phyloP scores from a whole-genome alignment of 1,140 invertebrate species.

The Anastatus disparis region DNA sequence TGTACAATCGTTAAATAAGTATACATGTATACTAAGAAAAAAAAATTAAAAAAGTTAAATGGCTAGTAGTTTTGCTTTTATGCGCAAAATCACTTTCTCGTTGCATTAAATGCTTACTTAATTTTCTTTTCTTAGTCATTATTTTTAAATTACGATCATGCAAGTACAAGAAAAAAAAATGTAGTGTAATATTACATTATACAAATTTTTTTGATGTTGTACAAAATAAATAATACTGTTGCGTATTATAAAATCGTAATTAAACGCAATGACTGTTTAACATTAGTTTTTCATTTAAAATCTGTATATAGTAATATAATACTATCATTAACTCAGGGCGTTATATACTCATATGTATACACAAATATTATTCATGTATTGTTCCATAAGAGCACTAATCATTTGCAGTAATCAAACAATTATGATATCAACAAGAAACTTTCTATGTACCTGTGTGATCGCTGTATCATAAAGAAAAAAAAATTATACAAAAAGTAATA shows the following conservation, averaged over 20 bases:
- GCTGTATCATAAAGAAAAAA: neutral
- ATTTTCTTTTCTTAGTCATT: neutral
- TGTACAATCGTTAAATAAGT: too few relatives aligned
- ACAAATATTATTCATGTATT: neutral
- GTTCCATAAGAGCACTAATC: neutral
- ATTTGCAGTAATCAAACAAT: slow-evolving; percentile 19
- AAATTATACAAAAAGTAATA: too few relatives aligned
- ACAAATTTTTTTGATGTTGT: neutral
- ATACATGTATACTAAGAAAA: too few relatives aligned
- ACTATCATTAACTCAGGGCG: slow-evolving; percentile 8
- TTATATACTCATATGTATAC: neutral
- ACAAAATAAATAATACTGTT: neutral
- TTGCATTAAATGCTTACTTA: neutral
- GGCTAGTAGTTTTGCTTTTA: too few relatives aligned
- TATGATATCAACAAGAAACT: neutral
- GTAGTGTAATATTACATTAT: slow-evolving; percentile 8
- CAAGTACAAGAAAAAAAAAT: neutral
- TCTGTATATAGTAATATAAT: slow-evolving; percentile 18
- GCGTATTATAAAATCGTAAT: neutral
- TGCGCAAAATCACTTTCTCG: neutral
- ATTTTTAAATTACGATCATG: neutral
- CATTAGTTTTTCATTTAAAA: slow-evolving; percentile 21
- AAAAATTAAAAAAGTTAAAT: too few relatives aligned
- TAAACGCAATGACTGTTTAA: neutral
- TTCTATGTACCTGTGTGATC: slow-evolving; percentile 1